Base-by-base conservation (phyloP, 2,888 invertebrate genomes). In the Anaspis maculata region DNA sequence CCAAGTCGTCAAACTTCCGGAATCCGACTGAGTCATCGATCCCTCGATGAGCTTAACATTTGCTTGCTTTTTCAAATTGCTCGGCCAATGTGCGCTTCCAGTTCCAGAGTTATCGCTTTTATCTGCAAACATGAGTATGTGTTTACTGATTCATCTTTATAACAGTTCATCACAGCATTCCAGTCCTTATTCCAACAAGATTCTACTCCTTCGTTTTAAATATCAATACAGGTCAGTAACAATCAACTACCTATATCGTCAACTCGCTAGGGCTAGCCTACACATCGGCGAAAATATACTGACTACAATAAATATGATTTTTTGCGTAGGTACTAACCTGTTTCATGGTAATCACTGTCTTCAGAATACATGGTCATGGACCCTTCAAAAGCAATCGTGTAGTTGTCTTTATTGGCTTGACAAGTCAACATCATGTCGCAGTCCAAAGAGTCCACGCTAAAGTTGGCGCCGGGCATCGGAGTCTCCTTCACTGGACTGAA, bases 321-420 rank as follows among this genome's bases (percentile, higher is more conserved):
- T n/a, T n/a, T n/a, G n/a, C n/a, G n/a, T 13, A 30, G 21, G 38
- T 49, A 19, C 24, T 4, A 5, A 66, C 65, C 64, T 34, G 59
- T 62, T 42, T 68, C 70, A 45, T 68, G 68, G 65, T 79, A 82
- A 67, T 83, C 83, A 59, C 83, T 84, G 61, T 83, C 86, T 67
- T 88, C 88, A 32, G 87, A 86, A 65, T 83, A 86, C 71, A 83
- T 79, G 46, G 83, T 81, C 51, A 81, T 73, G 54, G 86, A 86
- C 57, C 89, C 91, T 70, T 91, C 90, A 56, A 92, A 92, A 48
- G 91, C 91, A 57, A 92, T 90, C 44, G 91, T 92, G 63, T 92
- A 92, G 70, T 92, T 92, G 67, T 90, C 86, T 70, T 91, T 90
- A 65, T 90, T 89, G 42, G 88, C 84, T 67, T 86, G 85, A 65